Base-by-base conservation (phyloP, 2,888 invertebrate genomes). In the Sepioteuthis lessoniana region DNA sequence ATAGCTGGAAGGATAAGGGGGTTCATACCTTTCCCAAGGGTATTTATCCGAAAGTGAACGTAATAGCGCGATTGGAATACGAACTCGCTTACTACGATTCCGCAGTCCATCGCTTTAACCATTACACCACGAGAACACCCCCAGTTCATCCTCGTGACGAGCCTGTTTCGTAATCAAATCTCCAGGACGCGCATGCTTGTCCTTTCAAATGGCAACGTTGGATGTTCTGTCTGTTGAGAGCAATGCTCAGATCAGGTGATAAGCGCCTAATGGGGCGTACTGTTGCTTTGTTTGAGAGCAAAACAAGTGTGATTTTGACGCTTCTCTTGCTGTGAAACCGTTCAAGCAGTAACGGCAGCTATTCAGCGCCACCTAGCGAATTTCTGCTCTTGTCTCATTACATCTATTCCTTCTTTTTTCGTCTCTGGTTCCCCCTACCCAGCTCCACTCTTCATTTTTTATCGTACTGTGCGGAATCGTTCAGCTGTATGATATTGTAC, bases 221-320 rank as follows among this genome's bases (percentile, higher is more conserved):
- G 76, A n/a, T 35, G 76, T 35, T n/a, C 76, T 76, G 76, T 76
- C 76, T 76, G 76, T 76, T 76, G 76, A 76, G n/a, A 76, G 76
- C 76, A 76, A 16, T 35, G 76, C n/a, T 76, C n/a, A 35, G n/a
- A n/a, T n/a, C 76, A n/a, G 35, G 76, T 76, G 76, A 76, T 35
- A 10, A 76, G n/a, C 13, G 76, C 16, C 76, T 76, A 76, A 76
- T 76, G 76, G 76, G n/a, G 35, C 76, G 76, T 76, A 8, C 1
- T 55, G n/a, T n/a, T 1, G 13, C 16, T 76, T 76, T 76, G 76
- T 76, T 76, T 76, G 76, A 35, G 76, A 76, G 76, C 76, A 76
- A 76, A 76, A 76, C 76, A 76, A 76, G 76, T 76, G n/a, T 16
- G 76, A 76, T 76, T 76, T n/a, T 76, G 76, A n/a, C 76, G n/a